phyloP scores from a whole-genome alignment of 2,797 vertebrate species.

The Mus spretus region DNA sequence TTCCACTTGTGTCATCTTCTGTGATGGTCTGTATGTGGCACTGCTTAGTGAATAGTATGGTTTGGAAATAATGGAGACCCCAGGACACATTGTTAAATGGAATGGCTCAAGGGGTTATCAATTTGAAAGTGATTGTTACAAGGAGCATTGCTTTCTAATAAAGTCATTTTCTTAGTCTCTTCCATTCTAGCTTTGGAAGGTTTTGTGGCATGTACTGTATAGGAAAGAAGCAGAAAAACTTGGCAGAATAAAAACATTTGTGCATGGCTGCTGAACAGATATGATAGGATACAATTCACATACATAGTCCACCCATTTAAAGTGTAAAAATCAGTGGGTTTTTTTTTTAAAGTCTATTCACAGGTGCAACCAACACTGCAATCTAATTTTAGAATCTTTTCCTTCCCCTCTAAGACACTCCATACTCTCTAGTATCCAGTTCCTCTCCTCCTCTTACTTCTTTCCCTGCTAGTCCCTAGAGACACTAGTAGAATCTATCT shows the following conservation, averaged over 20 bases:
- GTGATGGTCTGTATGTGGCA: conserved; percentile 3
- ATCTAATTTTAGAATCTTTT: conserved; percentile 68
- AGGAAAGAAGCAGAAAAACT: conserved; percentile 37
- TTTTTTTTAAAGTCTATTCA: conserved; percentile 31
- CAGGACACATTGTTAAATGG: conserved; percentile 45
- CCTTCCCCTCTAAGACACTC: conserved; percentile 26
- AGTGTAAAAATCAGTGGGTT: neutral
- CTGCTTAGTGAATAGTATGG: conserved; percentile 39
- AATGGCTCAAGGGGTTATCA: conserved; percentile 27
- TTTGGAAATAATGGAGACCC: conserved; percentile 64
- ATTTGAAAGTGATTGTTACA: conserved; percentile 47
- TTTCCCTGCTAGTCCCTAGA: neutral
- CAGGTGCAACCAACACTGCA: neutral
- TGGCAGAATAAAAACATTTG: conserved; percentile 62
- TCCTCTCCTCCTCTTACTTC: neutral
- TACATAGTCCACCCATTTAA: conserved; percentile 36
- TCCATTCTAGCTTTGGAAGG: conserved; percentile 33
- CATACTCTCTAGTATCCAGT: conserved; percentile 3
- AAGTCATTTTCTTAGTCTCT: conserved; percentile 58
- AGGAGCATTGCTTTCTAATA: conserved; percentile 48
- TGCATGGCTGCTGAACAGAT: conserved; percentile 27
- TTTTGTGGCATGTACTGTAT: conserved; percentile 1
- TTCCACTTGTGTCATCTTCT: conserved; percentile 35
- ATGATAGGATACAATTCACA: conserved; percentile 49
- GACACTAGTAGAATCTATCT: conserved; percentile 30